Percentiles rank a stretch among this genome's conserved stretches.
These are phyloP conservation scores for Brachyptera putata DNA, from an alignment of 2,888 invertebrate genomes.

Conservation along the genomic window DNA sequence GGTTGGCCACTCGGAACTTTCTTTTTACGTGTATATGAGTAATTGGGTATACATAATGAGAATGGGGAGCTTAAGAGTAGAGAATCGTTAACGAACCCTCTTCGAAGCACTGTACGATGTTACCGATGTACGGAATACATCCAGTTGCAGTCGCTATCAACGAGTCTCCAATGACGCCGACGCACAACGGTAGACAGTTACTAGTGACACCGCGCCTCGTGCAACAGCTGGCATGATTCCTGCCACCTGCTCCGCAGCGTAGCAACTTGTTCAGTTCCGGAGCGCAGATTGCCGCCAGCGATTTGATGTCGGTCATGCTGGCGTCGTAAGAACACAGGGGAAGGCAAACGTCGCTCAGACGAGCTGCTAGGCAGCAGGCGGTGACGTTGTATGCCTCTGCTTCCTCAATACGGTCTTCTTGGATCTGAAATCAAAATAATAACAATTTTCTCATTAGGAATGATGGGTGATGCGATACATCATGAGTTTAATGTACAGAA, in stretches of 20 bases:
- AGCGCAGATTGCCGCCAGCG: conserved; percentile 63
- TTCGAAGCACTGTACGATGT: conserved; percentile 80
- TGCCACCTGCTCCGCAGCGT: conserved; percentile 59
- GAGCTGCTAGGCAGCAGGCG: conserved; percentile 69
- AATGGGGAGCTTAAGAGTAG: neutral
- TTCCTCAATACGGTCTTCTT: conserved; percentile 57
- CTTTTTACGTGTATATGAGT: too few relatives aligned
- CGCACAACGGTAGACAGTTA: conserved; percentile 66
- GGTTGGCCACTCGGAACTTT: too few relatives aligned
- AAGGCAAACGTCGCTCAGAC: conserved; percentile 63
- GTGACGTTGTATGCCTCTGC: conserved; percentile 70
- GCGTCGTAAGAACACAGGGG: conserved; percentile 79
- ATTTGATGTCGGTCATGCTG: conserved; percentile 71
- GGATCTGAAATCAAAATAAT: conserved; percentile 45
- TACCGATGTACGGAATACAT: conserved; percentile 76
- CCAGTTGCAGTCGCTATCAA: conserved; percentile 57
- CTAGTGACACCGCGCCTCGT: conserved; percentile 65
- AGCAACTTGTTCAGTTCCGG: conserved; percentile 70
- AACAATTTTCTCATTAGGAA: too few relatives aligned
- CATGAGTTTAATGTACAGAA: too few relatives aligned
- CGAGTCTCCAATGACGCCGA: conserved; percentile 60
- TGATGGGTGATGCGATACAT: too few relatives aligned
- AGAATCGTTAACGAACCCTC: too few relatives aligned
- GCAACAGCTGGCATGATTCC: conserved; percentile 74
- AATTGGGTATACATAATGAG: too few relatives aligned